Percentiles rank a stretch among this genome's conserved stretches.
phyloP scores from a whole-genome alignment of 2,113 vertebrate genomes.

The Lophius piscatorius region DNA sequence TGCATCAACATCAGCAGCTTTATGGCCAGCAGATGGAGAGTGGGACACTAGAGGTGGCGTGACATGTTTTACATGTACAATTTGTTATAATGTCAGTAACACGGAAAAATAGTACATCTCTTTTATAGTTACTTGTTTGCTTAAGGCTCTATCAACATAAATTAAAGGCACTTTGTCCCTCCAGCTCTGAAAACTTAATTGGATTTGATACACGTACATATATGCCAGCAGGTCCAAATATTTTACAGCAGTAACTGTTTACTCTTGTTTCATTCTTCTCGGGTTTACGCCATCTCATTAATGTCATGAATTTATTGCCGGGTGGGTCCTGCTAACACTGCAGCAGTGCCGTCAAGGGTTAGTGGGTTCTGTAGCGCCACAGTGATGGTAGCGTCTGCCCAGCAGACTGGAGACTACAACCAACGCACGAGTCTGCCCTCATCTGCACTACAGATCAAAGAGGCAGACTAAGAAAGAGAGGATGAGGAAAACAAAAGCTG shows the following conservation, averaged over 20 bases:
- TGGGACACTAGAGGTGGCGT: neutral
- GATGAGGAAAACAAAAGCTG: conserved; percentile 30
- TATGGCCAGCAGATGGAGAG: no score
- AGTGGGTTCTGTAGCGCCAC: conserved; percentile 29
- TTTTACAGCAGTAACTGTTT: conserved; percentile 37
- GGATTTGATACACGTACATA: conserved; percentile 48
- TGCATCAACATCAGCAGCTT: neutral
- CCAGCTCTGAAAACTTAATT: conserved; percentile 35
- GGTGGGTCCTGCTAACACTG: conserved; percentile 21
- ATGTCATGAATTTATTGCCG: conserved; percentile 45
- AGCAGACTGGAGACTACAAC: conserved; percentile 14
- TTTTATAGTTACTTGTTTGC: no score
- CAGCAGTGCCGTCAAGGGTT: conserved; percentile 29
- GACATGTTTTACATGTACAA: no score
- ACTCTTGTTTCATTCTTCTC: conserved; percentile 43
- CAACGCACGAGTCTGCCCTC: conserved; percentile 13
- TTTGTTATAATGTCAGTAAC: no score
- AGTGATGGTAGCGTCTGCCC: conserved; percentile 24
- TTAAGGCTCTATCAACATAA: conserved; percentile 8
- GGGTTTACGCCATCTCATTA: conserved; percentile 50
- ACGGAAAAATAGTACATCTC: no score
- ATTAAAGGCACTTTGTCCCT: conserved; percentile 25
- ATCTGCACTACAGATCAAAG: conserved; percentile 21
- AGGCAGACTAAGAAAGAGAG: neutral
- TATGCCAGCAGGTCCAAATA: conserved; percentile 38